Evolutionary conservation across 2,888 invertebrate genomes (phyloP).

Genomic region (Epirrhoe alternata): DNA sequence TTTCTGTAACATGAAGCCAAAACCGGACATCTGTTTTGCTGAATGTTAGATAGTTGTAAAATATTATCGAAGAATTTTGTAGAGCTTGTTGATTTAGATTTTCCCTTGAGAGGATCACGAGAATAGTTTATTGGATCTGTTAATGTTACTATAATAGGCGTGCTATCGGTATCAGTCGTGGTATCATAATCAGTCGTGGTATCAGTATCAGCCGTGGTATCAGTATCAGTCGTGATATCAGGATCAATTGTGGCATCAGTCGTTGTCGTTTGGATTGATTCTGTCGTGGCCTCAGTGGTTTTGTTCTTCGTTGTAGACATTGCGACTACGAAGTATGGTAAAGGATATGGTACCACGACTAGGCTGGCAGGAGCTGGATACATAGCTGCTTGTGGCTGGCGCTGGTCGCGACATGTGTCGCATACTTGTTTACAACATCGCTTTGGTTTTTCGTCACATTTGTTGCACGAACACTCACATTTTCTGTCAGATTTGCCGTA

Average conservation of each 20-base stretch:
- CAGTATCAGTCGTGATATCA: too few relatives aligned
- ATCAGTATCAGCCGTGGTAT: too few relatives aligned
- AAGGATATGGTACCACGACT: constrained; percentile 23
- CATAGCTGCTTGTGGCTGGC: background rate
- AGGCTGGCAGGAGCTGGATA: constrained; percentile 9
- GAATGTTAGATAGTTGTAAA: too few relatives aligned
- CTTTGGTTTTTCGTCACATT: constrained; percentile 13
- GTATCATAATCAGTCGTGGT: too few relatives aligned
- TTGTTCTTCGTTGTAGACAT: background rate
- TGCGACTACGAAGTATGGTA: constrained; percentile 14
- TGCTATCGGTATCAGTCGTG: too few relatives aligned
- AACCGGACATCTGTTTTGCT: background rate
- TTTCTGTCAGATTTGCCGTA: constrained; percentile 4
- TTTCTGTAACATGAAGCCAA: constrained; percentile 1
- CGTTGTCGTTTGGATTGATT: background rate
- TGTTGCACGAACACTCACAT: constrained; percentile 23
- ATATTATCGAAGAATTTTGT: too few relatives aligned
- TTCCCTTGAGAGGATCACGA: too few relatives aligned
- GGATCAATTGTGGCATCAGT: background rate
- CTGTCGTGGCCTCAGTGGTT: background rate
- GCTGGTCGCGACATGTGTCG: constrained; percentile 6
- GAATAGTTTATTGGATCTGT: too few relatives aligned
- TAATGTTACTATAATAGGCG: too few relatives aligned
- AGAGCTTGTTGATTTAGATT: too few relatives aligned
- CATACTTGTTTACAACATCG: constrained; percentile 16